phyloP scores from a whole-genome alignment of 1,140 invertebrate genomes.

The Zaprionus camerounensis region DNA sequence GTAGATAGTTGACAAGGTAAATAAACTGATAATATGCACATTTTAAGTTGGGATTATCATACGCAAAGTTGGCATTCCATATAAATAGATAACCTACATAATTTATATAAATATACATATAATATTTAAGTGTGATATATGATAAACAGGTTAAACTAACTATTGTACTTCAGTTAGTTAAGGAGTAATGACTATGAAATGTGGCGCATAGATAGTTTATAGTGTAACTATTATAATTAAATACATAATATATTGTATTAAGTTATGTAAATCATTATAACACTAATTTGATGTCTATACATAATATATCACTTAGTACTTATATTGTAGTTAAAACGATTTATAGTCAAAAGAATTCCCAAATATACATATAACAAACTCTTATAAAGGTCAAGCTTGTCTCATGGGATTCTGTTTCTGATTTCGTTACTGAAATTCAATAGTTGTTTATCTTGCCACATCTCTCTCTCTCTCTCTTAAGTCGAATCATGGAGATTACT shows the following conservation, averaged over 20 bases:
- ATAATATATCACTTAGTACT: too few relatives aligned
- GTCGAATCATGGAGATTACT: background rate
- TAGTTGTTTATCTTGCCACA: background rate
- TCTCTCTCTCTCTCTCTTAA: background rate
- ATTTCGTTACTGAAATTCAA: background rate
- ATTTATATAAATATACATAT: too few relatives aligned
- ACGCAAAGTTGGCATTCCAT: too few relatives aligned
- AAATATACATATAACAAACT: background rate
- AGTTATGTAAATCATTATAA: too few relatives aligned
- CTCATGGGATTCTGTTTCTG: background rate
- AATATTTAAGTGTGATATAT: background rate
- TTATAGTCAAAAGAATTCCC: background rate
- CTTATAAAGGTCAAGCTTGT: background rate
- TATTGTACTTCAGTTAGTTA: background rate
- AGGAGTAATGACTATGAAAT: background rate
- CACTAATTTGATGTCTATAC: too few relatives aligned
- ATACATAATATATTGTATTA: too few relatives aligned
- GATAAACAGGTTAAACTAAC: background rate
- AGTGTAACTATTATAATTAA: too few relatives aligned
- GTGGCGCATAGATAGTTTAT: background rate
- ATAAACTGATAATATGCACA: too few relatives aligned
- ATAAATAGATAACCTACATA: too few relatives aligned
- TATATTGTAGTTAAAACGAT: too few relatives aligned
- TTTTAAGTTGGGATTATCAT: background rate
- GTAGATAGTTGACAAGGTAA: too few relatives aligned